These are phyloP conservation scores for Ctenopoma multispine DNA, from an alignment of 2,797 vertebrate genomes.

Conservation along the genomic window DNA sequence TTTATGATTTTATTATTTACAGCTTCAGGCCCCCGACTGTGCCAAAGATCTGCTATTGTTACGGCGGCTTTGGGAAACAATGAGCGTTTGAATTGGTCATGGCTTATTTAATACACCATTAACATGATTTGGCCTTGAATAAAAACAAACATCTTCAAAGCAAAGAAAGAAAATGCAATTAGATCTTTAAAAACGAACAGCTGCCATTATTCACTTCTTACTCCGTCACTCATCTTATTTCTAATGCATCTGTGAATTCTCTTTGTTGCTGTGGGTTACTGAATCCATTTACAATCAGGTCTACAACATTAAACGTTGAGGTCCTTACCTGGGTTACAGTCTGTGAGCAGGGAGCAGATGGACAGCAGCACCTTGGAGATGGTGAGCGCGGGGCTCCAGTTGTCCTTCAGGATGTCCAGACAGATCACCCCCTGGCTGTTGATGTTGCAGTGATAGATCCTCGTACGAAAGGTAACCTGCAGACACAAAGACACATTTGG, in stretches of 20 bases:
- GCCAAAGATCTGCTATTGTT: constrained; percentile 41
- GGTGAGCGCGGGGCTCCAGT: constrained; percentile 98
- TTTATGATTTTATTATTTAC: constrained; percentile 44
- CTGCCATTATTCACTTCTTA: not conserved
- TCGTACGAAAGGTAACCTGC: constrained; percentile 95
- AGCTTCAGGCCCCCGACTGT: not conserved
- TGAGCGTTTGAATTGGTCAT: constrained; percentile 26
- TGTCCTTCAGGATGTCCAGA: constrained; percentile 98
- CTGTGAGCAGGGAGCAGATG: constrained; percentile 98
- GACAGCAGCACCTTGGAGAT: constrained; percentile 98
- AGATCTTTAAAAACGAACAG: not conserved
- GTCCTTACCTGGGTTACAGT: constrained; percentile 95
- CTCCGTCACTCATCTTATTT: too few relatives aligned
- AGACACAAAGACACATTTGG: not conserved
- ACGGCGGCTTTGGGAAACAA: constrained; percentile 12
- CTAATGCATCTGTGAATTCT: not conserved
- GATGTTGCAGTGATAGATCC: constrained; percentile 99
- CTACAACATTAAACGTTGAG: accelerated
- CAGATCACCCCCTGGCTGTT: constrained; percentile 99
- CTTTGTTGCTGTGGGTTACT: too few relatives aligned
- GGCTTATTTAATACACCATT: constrained; percentile 20
- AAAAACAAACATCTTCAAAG: constrained; percentile 24
- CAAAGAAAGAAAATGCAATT: not conserved
- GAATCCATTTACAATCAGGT: too few relatives aligned
- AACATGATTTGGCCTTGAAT: constrained; percentile 24